phyloP scores from a whole-genome alignment of 2,888 invertebrate species.

The Diarsia rubi region DNA sequence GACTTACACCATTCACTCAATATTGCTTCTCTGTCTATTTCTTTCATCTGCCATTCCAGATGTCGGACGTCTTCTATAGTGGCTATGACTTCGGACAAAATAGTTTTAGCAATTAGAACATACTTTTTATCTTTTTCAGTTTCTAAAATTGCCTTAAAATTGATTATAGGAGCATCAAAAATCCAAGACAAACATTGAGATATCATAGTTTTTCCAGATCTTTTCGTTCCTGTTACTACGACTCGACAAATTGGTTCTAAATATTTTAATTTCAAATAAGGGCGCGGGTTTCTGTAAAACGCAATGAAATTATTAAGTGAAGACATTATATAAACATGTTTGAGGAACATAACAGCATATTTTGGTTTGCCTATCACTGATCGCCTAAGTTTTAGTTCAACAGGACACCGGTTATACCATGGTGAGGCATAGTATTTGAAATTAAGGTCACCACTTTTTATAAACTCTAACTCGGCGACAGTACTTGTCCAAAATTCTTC shows the following conservation, averaged over 20 bases:
- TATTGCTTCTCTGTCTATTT: constrained; percentile 78
- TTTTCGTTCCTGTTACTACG: constrained; percentile 91
- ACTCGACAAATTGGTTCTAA: constrained; percentile 91
- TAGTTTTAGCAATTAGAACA: constrained; percentile 74
- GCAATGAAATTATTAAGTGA: constrained; percentile 86
- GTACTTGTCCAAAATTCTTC: constrained; percentile 84
- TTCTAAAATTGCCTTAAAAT: constrained; percentile 75
- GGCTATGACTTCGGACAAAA: constrained; percentile 84
- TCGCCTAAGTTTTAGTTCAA: constrained; percentile 91
- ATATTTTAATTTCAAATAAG: constrained; percentile 90
- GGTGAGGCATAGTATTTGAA: constrained; percentile 87
- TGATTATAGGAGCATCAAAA: constrained; percentile 87
- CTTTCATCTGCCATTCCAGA: constrained; percentile 80
- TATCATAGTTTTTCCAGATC: constrained; percentile 91
- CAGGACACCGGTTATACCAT: constrained; percentile 92
- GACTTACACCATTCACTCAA: constrained; percentile 83
- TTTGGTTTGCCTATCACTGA: constrained; percentile 88
- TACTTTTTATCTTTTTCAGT: constrained; percentile 77
- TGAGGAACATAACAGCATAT: constrained; percentile 91
- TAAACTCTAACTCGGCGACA: constrained; percentile 76
- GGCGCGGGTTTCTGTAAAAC: constrained; percentile 92
- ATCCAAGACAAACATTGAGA: constrained; percentile 89
- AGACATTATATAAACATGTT: constrained; percentile 91
- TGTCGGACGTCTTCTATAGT: constrained; percentile 83
- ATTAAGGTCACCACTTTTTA: constrained; percentile 73